Percentiles rank a stretch among this genome's conserved stretches.
Evolutionary conservation across 2,888 invertebrate species (phyloP).

Genomic region (Agrenia bidenticulata): DNA sequence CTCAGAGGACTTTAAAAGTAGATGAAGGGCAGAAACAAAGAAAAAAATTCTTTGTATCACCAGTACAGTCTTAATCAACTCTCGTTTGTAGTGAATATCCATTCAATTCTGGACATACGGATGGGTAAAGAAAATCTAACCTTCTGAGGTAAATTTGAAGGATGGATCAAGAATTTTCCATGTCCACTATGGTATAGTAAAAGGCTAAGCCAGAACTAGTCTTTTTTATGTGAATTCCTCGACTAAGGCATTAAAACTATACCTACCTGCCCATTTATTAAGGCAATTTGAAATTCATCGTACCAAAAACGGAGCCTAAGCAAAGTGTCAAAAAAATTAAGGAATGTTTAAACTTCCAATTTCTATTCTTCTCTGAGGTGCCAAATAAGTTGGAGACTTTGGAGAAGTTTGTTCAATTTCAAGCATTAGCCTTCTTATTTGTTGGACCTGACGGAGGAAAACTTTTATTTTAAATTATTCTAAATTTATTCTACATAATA

Average conservation of each 20-base stretch:
- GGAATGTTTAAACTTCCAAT: too few species aligned
- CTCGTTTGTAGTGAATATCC: constrained; percentile 19
- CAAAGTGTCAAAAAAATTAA: too few species aligned
- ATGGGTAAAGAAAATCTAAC: too few species aligned
- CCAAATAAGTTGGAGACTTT: too few species aligned
- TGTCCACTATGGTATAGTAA: too few species aligned
- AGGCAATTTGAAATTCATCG: constrained; percentile 10
- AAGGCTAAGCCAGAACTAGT: too few species aligned
- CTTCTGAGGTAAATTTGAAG: too few species aligned
- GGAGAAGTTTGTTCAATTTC: too few species aligned
- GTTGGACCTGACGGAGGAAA: not conserved
- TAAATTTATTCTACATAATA: not conserved
- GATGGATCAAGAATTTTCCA: too few species aligned
- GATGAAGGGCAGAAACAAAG: constrained; percentile 13
- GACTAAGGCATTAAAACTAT: not conserved
- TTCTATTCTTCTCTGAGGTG: too few species aligned
- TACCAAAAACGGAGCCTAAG: not conserved
- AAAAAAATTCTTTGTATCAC: constrained; percentile 9
- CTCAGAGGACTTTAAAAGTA: constrained; percentile 17
- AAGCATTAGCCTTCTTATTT: not conserved
- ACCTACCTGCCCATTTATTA: not conserved
- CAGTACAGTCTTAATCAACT: constrained; percentile 24
- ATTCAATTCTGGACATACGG: not conserved
- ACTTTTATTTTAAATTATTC: not conserved
- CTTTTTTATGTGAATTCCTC: too few species aligned